Evolutionary conservation across 2,888 invertebrate species (phyloP).

Genomic region (Hoplodrina blanda): DNA sequence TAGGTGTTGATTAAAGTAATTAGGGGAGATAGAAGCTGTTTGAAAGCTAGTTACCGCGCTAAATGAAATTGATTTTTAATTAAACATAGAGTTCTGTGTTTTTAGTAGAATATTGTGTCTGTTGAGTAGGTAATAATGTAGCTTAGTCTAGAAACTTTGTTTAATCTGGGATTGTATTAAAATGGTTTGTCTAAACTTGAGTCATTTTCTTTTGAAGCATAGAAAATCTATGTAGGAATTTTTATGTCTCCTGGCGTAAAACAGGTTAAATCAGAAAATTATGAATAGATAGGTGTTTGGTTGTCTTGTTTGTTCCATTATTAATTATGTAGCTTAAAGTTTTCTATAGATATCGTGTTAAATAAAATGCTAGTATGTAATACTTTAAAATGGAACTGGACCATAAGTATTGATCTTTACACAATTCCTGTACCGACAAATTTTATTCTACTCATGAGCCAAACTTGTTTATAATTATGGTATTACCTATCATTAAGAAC

Average conservation of each 20-base stretch:
- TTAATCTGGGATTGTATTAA: background rate
- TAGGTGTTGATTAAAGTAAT: conserved; percentile 65
- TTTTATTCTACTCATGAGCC: too few species aligned
- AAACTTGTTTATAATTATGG: too few species aligned
- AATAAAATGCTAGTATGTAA: too few species aligned
- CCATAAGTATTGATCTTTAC: too few species aligned
- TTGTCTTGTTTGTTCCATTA: background rate
- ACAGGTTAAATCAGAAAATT: too few species aligned
- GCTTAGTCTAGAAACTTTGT: background rate
- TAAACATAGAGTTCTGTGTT: conserved; percentile 34
- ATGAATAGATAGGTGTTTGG: background rate
- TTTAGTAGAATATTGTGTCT: conserved; percentile 9
- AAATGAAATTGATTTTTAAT: conserved; percentile 59
- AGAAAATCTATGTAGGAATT: background rate
- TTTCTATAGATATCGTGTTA: too few species aligned
- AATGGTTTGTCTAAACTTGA: background rate
- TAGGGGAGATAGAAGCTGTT: conserved; percentile 58
- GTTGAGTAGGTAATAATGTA: background rate
- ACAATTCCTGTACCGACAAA: too few species aligned
- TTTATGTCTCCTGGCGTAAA: background rate
- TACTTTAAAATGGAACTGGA: too few species aligned
- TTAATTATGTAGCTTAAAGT: too few species aligned
- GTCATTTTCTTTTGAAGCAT: background rate
- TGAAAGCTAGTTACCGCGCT: conserved; percentile 39
- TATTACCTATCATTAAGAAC: too few species aligned